A percentile compares a stretch with the other conserved stretches of the same genome.
These are phyloP conservation scores for Nephila pilipes DNA, from an alignment of 1,140 invertebrate genomes.

Conservation along the genomic window DNA sequence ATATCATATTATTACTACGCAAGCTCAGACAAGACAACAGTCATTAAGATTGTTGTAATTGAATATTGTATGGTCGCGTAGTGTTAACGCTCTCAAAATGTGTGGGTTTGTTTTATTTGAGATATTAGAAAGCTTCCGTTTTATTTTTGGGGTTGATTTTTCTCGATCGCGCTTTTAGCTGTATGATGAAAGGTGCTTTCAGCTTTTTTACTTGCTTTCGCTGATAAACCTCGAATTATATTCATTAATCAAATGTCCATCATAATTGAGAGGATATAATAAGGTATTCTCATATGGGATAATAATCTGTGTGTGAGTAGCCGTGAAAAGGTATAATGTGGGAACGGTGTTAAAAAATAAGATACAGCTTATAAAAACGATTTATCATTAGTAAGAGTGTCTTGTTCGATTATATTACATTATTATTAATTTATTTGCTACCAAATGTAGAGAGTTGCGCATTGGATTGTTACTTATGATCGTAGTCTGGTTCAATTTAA, in stretches of 20 bases:
- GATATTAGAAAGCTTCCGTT: constrained; percentile 45
- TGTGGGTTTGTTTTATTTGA: constrained; percentile 70
- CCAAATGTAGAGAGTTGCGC: too few relatives aligned
- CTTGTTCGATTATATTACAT: too few relatives aligned
- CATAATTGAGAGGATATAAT: constrained; percentile 5
- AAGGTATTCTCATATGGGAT: not conserved
- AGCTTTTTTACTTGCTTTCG: not conserved
- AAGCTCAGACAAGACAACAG: constrained; percentile 50
- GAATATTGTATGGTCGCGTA: constrained; percentile 55
- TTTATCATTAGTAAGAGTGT: not conserved
- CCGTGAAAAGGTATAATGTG: not conserved
- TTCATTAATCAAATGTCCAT: constrained; percentile 47
- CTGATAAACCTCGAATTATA: constrained; percentile 46
- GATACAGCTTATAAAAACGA: not conserved
- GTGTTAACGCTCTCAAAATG: constrained; percentile 47
- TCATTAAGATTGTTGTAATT: constrained; percentile 67
- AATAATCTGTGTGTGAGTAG: too few relatives aligned
- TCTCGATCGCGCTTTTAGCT: constrained; percentile 36
- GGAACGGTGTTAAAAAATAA: not conserved
- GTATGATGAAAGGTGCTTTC: constrained; percentile 4
- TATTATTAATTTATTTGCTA: too few relatives aligned
- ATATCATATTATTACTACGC: constrained; percentile 73
- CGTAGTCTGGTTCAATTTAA: too few relatives aligned
- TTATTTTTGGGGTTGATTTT: constrained; percentile 22
- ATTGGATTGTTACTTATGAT: too few relatives aligned